Conservation (phyloP, 2,888 invertebrate genomes). For the Micoletzkya japonica region DNA sequence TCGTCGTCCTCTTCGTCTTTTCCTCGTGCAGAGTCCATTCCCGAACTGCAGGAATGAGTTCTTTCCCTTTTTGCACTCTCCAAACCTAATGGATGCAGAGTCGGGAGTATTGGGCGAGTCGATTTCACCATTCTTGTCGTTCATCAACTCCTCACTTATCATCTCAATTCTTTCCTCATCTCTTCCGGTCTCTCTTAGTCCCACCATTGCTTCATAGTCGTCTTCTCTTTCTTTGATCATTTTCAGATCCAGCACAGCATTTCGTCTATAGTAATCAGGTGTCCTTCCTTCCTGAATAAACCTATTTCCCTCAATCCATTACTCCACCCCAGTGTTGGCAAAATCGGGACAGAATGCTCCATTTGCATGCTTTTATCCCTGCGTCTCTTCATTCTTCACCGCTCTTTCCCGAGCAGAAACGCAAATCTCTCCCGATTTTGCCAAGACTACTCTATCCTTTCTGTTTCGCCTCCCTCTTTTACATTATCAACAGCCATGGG, state of each 20-base stretch:
- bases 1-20: conserved; percentile 48
- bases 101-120: conserved; percentile 44
- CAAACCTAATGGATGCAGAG: conserved; percentile 30
- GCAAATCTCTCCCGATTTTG: neutral
- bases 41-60: conserved; percentile 37
- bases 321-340: neutral
- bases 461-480: conserved; percentile 63
- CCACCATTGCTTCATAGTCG: conserved; percentile 36
- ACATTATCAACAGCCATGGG: conserved; percentile 83
- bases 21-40: conserved; percentile 47
- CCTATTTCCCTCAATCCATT: neutral
- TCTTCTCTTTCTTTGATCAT: conserved; percentile 57
- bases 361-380: neutral
- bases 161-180: conserved; percentile 32
- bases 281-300: conserved; percentile 75
- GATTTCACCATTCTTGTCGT: conserved; percentile 40
- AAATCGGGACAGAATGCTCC: neutral
- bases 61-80: neutral
- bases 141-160: conserved; percentile 43
- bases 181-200: conserved; percentile 30
- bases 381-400: neutral
- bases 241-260: conserved; percentile 73
- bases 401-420: neutral
- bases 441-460: neutral
- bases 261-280: conserved; percentile 78